Evolutionary conservation across 2,888 invertebrate genomes (phyloP).

Genomic region (Amphipoea oculea): DNA sequence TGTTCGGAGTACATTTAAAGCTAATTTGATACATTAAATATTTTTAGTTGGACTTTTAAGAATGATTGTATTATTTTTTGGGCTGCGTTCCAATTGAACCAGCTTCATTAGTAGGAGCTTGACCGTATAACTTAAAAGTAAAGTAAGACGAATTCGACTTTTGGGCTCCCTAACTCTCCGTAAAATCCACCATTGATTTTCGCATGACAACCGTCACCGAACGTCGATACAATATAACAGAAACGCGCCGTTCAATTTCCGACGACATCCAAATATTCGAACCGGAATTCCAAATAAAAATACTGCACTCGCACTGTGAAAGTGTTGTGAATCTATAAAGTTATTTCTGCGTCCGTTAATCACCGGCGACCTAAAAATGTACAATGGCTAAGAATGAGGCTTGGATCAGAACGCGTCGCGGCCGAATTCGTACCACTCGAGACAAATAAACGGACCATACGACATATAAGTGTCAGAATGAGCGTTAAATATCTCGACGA

Average conservation of each 20-base stretch:
- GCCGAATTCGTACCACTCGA: slow-evolving; percentile 81
- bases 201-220: neutral
- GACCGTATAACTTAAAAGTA: neutral
- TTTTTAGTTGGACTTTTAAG: neutral
- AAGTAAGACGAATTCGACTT: neutral
- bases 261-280: slow-evolving; percentile 33
- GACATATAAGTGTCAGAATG: slow-evolving; percentile 87
- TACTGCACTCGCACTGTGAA: slow-evolving; percentile 46
- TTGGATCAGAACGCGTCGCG: slow-evolving; percentile 80
- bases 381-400: slow-evolving; percentile 76
- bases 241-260: slow-evolving; percentile 23
- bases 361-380: slow-evolving; percentile 76
- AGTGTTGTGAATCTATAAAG: slow-evolving; percentile 71
- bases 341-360: slow-evolving; percentile 74
- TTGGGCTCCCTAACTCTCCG: neutral
- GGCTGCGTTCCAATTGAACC: no score
- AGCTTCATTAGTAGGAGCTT: neutral
- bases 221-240: slow-evolving; percentile 5
- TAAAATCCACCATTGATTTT: neutral
- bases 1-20: slow-evolving; percentile 56
- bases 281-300: slow-evolving; percentile 50
- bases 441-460: slow-evolving; percentile 82
- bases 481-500: slow-evolving; percentile 85
- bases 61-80: neutral
- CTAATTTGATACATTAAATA: slow-evolving; percentile 33